A percentile compares a stretch with the other conserved stretches of the same genome.
Conservation (phyloP, 2,797 vertebrate genomes). For the Lepus oiostolus region DNA sequence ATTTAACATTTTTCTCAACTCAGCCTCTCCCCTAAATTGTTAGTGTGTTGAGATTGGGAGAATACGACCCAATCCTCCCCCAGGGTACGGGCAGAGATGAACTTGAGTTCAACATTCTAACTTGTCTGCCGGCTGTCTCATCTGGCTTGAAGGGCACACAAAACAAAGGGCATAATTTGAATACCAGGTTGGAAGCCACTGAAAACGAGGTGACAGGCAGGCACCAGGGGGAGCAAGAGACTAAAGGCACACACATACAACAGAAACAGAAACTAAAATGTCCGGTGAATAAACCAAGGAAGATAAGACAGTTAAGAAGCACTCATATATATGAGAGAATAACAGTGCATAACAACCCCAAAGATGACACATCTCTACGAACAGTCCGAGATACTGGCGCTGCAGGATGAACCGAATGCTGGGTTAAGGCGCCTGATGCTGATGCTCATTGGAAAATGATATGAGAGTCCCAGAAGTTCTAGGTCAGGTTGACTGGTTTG, state of each 20-base stretch:
- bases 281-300: background rate
- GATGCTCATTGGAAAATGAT: too few relatives aligned
- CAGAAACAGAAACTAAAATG: background rate
- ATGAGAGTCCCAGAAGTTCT: background rate
- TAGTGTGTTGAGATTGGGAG: background rate
- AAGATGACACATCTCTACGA: background rate
- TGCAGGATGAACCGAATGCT: too few relatives aligned
- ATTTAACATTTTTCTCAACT: background rate
- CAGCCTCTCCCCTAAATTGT: background rate
- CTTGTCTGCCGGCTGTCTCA: background rate
- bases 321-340: background rate
- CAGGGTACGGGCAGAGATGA: background rate
- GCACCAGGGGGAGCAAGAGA: background rate
- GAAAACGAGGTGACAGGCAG: background rate
- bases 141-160: background rate
- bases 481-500: background rate
- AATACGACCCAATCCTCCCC: background rate
- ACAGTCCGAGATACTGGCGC: background rate
- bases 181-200: background rate
- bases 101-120: background rate
- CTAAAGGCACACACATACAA: background rate
- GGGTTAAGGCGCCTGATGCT: too few relatives aligned
- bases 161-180: background rate
- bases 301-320: conserved; percentile 8
- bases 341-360: conserved; percentile 3